Evolutionary conservation across 2,113 vertebrate species (phyloP), one percentile per base, ranked within the genome.

Genomic region (Taxidea taxus): DNA sequence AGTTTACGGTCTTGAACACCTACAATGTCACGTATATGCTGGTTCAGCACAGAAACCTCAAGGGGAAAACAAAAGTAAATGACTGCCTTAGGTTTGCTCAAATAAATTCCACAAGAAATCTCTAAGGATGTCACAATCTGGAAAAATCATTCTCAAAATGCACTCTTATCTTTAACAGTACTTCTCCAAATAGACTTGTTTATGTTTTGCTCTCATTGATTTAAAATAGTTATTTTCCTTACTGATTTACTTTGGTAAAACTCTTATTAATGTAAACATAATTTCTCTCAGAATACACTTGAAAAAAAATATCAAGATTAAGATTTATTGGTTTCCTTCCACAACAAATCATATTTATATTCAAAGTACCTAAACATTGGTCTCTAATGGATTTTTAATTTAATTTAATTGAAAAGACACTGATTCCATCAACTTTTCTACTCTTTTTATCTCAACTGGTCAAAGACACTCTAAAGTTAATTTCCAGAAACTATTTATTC

Each of bases 371-470:
- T 95, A 91, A 96, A 97, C 23, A 75, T 44, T 91, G 87, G 34
- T 51, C 23, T 94, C 86, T 90, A 96, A 95, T 51, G 72, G 90
- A 83, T 74, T 91, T 94, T 95, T 97, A 91, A 87, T 95, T 92
- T 85, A 90, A n/a, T 75, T 83, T 18, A 93, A 95, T 93, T 86
- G 70, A 85, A 92, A 90, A 94, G 72, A 83, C 20, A 82, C n/a
- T 54, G 90, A 47, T n/a, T 87, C 77, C 42, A 89, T 42, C 75
- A 95, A 27, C 72, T 91, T 92, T 64, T 58, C 37, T 60, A 20
- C 21, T 92, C 2, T 13, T 92, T 91, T 94, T 70, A 64, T 51
- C 16, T 62, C 51, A 80, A 62, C 1, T 47, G 3, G 16, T 58
- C 68, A 9, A 62, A 66, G 62, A 72, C 23, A 31, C 25, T 72